Base-by-base conservation (phyloP, 2,888 invertebrate genomes). In the Scaptodrosophila latifasciaeformis region DNA sequence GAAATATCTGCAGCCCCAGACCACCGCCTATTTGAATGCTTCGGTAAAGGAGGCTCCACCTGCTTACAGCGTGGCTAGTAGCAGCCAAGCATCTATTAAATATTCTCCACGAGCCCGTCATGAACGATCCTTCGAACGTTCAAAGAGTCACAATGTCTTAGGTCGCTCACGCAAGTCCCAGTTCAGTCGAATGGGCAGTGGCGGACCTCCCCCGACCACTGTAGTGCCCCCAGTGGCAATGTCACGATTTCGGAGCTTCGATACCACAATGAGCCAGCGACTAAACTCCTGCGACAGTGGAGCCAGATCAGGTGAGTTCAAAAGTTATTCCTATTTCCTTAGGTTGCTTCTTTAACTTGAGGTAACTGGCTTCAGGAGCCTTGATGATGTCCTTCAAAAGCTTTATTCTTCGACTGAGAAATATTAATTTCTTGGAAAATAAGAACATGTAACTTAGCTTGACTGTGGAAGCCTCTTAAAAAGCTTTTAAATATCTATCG, bases 191-290 rank as follows among this genome's bases (percentile, higher is more conserved):
- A 59, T 65, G 6, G 66, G 67, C 21, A 83, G 70, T 31, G 68
- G 60, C 13, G 71, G 65, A 9, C 31, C 46, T 4, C 58, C 54
- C 2, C 35, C 52, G 2, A 47, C 66, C 1, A 43, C 61, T 37
- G 31, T 62, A 18, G 47, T 49, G 13, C 4, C 47, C 51, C 7
- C 46, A 54, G 54, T 76, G 0, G 89, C 89, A 6, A 89, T 89
- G 27, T 88, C 90, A 82, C 90, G 91, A 4, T 91, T 91, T 75
- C 85, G 91, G 40, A 91, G 91, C 71, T 87, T 91, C 58, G 91
- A 91, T 62, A 89, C 90, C 62, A 88, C 81, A 34, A 74, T 82
- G 69, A 88, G 67, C 82, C 87, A 79, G 76, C 87, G 81, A 48
- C 81, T 85, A 62, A 87, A 79, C 83, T 88, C 67, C 77, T 89